Evolutionary conservation across 1,140 invertebrate genomes (phyloP).

Genomic region (Cydia strobilella): DNA sequence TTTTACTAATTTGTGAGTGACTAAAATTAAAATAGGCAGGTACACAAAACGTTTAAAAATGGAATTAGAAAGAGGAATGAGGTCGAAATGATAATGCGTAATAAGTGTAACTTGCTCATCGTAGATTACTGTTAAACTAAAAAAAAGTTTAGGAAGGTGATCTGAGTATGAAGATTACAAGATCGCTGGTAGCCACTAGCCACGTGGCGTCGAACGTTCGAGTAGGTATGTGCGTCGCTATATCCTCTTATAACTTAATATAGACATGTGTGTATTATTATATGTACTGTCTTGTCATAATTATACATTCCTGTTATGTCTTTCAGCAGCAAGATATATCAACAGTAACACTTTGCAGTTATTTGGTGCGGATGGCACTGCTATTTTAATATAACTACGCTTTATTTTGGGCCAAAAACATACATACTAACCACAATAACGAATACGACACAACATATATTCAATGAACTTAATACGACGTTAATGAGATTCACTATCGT

Average conservation of each 20-base stretch:
- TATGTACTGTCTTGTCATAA: too few species aligned
- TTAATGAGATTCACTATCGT: slow-evolving; percentile 69
- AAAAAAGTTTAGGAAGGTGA: background rate
- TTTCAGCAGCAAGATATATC: too few species aligned
- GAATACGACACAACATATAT: slow-evolving; percentile 71
- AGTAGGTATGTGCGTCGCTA: background rate
- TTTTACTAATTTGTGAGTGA: too few species aligned
- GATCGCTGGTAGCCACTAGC: background rate
- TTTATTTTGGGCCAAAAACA: too few species aligned
- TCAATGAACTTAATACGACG: slow-evolving; percentile 69
- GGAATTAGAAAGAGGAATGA: background rate
- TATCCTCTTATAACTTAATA: background rate
- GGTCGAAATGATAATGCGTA: background rate
- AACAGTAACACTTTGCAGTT: too few species aligned
- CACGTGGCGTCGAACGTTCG: too few species aligned
- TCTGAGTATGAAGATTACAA: background rate
- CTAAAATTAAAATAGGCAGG: too few species aligned
- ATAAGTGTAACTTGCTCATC: background rate
- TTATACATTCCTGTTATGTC: too few species aligned
- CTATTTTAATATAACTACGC: too few species aligned
- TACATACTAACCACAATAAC: slow-evolving; percentile 63
- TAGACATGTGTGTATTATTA: background rate
- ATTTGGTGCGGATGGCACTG: too few species aligned
- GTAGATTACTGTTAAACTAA: background rate
- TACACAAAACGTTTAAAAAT: too few species aligned